phyloP scores from a whole-genome alignment of 2,888 invertebrate species.

The Tillus elongatus region DNA sequence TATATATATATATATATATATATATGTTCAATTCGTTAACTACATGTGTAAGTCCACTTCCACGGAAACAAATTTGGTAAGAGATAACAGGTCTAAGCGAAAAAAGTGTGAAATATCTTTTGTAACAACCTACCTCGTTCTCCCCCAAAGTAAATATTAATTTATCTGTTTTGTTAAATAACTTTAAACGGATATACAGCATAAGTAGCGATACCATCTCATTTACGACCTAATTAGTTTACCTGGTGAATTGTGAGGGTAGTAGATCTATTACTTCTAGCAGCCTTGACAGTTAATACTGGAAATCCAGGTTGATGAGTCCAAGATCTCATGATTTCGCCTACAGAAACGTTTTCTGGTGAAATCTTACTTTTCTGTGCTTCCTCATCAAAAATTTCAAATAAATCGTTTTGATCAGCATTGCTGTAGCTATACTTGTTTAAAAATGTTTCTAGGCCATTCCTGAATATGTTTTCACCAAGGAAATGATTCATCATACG shows the following conservation, averaged over 20 bases:
- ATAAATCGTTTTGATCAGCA: slow-evolving; percentile 60
- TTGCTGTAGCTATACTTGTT: slow-evolving; percentile 48
- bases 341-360: slow-evolving; percentile 41
- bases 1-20: too few species aligned
- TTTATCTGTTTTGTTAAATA: too few species aligned
- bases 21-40: too few species aligned
- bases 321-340: slow-evolving; percentile 60
- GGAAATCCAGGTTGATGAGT: slow-evolving; percentile 60
- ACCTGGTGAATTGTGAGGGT: slow-evolving; percentile 41
- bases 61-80: too few species aligned
- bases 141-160: too few species aligned
- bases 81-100: too few species aligned
- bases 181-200: too few species aligned
- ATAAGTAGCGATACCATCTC: too few species aligned
- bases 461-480: slow-evolving; percentile 51
- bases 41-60: too few species aligned
- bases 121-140: too few species aligned
- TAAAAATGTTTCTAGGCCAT: slow-evolving; percentile 47
- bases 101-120: too few species aligned
- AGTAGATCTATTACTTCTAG: slow-evolving; percentile 34
- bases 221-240: too few species aligned
- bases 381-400: slow-evolving; percentile 53
- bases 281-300: slow-evolving; percentile 48
- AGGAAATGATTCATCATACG: slow-evolving; percentile 64
- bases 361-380: slow-evolving; percentile 36